Conservation (phyloP, 1,140 invertebrate species). For the Drosophila dunni region DNA sequence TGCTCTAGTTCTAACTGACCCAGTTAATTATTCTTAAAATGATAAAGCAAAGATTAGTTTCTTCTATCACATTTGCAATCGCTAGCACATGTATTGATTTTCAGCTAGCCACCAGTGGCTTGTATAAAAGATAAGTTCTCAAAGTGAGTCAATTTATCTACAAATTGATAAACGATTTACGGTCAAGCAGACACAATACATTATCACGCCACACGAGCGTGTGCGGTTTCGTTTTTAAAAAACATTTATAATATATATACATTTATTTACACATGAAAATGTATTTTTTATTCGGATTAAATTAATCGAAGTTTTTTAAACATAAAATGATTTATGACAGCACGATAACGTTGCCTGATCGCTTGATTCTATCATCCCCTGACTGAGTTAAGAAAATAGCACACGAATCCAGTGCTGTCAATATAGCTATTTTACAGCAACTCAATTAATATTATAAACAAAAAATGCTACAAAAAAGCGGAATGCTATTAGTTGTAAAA, state of each 20-base stretch:
- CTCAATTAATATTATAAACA: too few species aligned
- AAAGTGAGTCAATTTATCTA: conserved; percentile 22
- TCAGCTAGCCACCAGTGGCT: not conserved
- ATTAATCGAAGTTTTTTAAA: conserved; percentile 56
- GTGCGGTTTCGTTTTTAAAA: conserved; percentile 4
- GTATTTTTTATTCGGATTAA: conserved; percentile 37
- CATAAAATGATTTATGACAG: conserved; percentile 58
- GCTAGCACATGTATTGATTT: not conserved
- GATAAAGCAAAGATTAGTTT: not conserved
- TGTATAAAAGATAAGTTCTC: conserved; percentile 18
- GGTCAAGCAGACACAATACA: conserved; percentile 11
- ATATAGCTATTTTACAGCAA: too few species aligned
- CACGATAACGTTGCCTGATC: conserved; percentile 47
- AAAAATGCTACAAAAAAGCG: too few species aligned
- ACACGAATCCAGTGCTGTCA: conserved; percentile 4
- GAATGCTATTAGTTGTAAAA: too few species aligned
- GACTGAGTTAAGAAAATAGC: conserved; percentile 52
- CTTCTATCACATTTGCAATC: not conserved
- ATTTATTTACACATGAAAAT: conserved; percentile 38
- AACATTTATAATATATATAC: not conserved
- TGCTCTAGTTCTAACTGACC: conserved; percentile 12
- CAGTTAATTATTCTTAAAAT: conserved; percentile 24
- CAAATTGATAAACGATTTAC: conserved; percentile 5
- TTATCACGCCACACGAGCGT: conserved; percentile 51
- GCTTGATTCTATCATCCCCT: conserved; percentile 27